Evolutionary conservation across 1,140 invertebrate species (phyloP).

Genomic region (Hermetia illucens): DNA sequence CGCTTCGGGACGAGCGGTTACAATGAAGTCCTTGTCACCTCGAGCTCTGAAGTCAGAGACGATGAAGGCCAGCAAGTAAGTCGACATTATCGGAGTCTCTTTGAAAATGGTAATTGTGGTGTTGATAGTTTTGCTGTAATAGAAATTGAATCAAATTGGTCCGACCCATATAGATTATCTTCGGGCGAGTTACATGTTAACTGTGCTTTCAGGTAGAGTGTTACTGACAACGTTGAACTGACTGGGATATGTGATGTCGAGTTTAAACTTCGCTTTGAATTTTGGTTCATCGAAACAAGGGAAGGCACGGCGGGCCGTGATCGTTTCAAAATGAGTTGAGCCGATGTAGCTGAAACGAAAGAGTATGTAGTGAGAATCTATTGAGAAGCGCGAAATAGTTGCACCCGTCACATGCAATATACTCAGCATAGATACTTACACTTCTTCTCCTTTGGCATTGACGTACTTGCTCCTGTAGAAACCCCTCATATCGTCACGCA

Average conservation of each 20-base stretch:
- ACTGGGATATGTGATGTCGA: conserved; percentile 40
- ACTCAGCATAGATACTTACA: too few relatives aligned
- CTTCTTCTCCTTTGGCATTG: conserved; percentile 25
- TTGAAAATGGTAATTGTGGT: too few relatives aligned
- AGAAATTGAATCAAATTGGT: too few relatives aligned
- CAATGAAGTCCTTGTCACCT: conserved; percentile 31
- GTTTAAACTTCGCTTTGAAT: conserved; percentile 62
- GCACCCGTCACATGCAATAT: too few relatives aligned
- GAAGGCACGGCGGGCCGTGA: conserved; percentile 66
- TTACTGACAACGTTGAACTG: conserved; percentile 16
- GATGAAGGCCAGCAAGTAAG: conserved; percentile 72
- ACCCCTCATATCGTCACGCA: conserved; percentile 47
- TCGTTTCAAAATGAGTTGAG: conserved; percentile 70
- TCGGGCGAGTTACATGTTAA: too few relatives aligned
- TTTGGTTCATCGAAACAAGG: conserved; percentile 83
- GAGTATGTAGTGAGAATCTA: too few relatives aligned
- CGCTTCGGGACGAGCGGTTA: conserved; percentile 57
- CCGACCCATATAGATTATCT: too few relatives aligned
- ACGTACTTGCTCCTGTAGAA: conserved; percentile 70
- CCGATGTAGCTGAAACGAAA: conserved; percentile 45
- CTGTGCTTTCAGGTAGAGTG: too few relatives aligned
- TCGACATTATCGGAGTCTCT: conserved; percentile 67
- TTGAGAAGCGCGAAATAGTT: conserved; percentile 2
- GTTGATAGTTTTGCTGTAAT: too few relatives aligned
- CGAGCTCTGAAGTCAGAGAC: conserved; percentile 60